These are phyloP conservation scores for Rhynchonycteris naso DNA, from an alignment of 2,797 vertebrate species.

Conservation along the genomic window DNA sequence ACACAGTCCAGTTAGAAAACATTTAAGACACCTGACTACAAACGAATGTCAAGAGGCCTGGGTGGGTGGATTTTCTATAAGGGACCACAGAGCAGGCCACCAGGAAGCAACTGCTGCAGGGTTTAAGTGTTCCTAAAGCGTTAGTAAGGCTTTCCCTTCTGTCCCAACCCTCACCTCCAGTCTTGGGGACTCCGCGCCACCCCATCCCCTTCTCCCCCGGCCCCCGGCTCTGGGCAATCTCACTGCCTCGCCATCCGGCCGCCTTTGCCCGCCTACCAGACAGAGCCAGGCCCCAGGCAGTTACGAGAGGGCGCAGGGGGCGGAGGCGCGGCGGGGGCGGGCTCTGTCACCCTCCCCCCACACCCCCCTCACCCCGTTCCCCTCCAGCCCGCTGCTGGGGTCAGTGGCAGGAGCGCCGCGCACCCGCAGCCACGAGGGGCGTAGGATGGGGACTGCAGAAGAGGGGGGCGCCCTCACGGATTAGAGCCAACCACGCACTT, in stretches of 20 bases:
- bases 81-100: neutral
- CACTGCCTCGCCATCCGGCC: neutral
- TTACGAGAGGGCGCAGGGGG: neutral
- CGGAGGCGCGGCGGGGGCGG: conserved; percentile 63
- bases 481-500: conserved; percentile 51
- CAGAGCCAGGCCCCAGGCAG: neutral
- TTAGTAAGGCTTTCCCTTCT: neutral
- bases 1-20: neutral
- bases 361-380: neutral
- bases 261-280: neutral
- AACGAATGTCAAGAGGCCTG: neutral
- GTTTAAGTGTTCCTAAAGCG: conserved; percentile 62
- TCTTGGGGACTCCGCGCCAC: neutral
- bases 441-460: conserved; percentile 35
- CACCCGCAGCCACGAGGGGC: conserved; percentile 50
- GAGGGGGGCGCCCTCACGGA: neutral
- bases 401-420: conserved; percentile 29
- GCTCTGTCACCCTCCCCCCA: neutral
- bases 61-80: neutral
- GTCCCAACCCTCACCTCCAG: neutral
- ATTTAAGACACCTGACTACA: neutral
- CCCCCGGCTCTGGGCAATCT: neutral
- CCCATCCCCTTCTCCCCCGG: neutral
- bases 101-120: neutral
- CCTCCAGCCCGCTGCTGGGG: neutral